phyloP scores from a whole-genome alignment of 2,888 invertebrate species.

The Omphaloscelis lunosa region DNA sequence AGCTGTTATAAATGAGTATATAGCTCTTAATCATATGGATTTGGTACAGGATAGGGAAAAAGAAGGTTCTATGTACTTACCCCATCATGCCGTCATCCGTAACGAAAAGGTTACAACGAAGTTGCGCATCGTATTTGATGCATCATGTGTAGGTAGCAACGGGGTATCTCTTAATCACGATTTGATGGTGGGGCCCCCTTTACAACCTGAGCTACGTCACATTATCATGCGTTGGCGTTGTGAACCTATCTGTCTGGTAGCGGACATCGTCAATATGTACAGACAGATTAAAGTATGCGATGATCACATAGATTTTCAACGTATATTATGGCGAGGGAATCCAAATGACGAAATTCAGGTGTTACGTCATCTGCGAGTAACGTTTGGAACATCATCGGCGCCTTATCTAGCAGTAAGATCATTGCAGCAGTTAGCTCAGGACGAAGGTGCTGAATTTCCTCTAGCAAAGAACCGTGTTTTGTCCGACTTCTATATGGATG shows the following conservation, averaged over 20 bases:
- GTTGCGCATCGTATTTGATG: constrained; percentile 13
- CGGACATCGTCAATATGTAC: constrained; percentile 18
- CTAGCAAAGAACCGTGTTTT: constrained; percentile 10
- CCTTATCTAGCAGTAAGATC: background rate
- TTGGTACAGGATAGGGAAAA: constrained; percentile 15
- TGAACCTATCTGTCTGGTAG: constrained; percentile 15
- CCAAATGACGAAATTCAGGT: constrained; percentile 24
- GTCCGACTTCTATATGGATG: background rate
- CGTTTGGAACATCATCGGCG: constrained; percentile 13
- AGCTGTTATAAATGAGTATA: constrained; percentile 17
- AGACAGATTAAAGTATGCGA: constrained; percentile 15
- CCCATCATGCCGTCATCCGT: constrained; percentile 14
- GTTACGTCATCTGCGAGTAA: constrained; percentile 21
- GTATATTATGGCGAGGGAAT: constrained; percentile 19
- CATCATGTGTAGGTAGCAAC: constrained; percentile 8
- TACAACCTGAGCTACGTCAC: constrained; percentile 26
- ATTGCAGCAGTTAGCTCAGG: constrained; percentile 11
- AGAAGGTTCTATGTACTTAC: constrained; percentile 8
- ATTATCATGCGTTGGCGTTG: constrained; percentile 31
- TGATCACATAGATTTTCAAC: constrained; percentile 23
- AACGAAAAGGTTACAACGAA: constrained; percentile 19
- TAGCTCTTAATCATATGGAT: constrained; percentile 15
- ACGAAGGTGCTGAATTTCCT: constrained; percentile 15
- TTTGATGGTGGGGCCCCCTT: constrained; percentile 22
- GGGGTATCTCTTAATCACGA: constrained; percentile 18